Evolutionary conservation across 2,888 invertebrate genomes (phyloP), one percentile per base, ranked within the genome.

Genomic region (Spisula solida): DNA sequence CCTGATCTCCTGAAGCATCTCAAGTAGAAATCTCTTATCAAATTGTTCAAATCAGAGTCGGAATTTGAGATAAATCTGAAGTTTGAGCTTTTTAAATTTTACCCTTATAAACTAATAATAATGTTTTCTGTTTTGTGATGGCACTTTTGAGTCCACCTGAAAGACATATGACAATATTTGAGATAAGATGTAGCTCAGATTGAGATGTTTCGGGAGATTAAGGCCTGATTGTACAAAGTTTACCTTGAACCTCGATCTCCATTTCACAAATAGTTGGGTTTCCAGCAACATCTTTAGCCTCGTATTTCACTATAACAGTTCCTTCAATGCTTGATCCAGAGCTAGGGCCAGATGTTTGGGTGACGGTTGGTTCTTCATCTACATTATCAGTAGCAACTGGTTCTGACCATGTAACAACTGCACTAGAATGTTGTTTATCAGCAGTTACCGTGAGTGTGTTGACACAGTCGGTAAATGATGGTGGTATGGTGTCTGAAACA

Each of bases 251-350:
- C 0, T 12, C 66, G 14, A 86, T 60, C 25, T 81, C 51, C 10
- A 81, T 81, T 25, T 48, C 48, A 51, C 86, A 86, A 6, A 81
- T 70, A 12, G 81, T 81, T 2, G 86, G 86, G 48, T 86, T 86
- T 0, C 86, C 81, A 31, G 81, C 86, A 10, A 6, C 0, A 51
- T 86, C 86, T n/a, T 31, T 12, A 16, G 86, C 81, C 20, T 81
- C 70, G 20, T 86, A 86, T 81, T 81, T 81, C 25, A 86, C 51
- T n/a, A 47, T 66, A 25, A 18, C 86, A 4, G n/a, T 51, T 6
- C 75, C 81, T 75, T 86, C 70, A 48, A 86, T 75, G 5, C 75
- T 0, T 14, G 48, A 48, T 5, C 81, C 81, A 29, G 25, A 10
- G 6, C 1, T 51, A 6, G 86, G 86, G 66, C 86, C 86, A 48